These are phyloP conservation scores for Leptatherina wallacei DNA, from an alignment of 2,797 vertebrate species.

Conservation along the genomic window DNA sequence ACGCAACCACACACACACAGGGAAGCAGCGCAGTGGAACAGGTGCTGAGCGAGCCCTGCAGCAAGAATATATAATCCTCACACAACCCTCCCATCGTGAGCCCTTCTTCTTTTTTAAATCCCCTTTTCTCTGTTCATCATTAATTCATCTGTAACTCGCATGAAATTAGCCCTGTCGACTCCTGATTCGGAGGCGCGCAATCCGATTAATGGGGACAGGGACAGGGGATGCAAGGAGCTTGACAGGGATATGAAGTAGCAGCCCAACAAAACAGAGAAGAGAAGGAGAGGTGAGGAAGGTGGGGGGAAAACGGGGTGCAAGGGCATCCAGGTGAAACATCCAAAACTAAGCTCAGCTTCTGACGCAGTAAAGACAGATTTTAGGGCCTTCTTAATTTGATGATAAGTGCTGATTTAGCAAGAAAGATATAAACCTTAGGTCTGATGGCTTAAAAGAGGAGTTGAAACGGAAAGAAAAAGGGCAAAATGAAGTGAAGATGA, in stretches of 20 bases:
- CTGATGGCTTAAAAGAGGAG: slow-evolving; percentile 32
- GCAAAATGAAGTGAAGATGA: slow-evolving; percentile 19
- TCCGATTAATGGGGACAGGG: slow-evolving; percentile 71
- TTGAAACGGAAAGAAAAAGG: slow-evolving; percentile 19
- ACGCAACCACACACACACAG: slow-evolving; percentile 25
- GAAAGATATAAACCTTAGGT: slow-evolving; percentile 46
- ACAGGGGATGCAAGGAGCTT: slow-evolving; percentile 64
- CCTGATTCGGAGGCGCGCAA: slow-evolving; percentile 59
- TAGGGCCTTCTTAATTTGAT: slow-evolving; percentile 46
- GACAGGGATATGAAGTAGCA: slow-evolving; percentile 55
- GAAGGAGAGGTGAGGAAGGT: slow-evolving; percentile 10
- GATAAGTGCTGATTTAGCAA: slow-evolving; percentile 48
- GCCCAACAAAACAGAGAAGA: slow-evolving; percentile 27
- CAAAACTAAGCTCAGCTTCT: slow-evolving; percentile 24
- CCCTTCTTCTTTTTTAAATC: slow-evolving; percentile 71
- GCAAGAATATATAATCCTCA: slow-evolving; percentile 81
- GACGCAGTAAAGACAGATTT: slow-evolving; percentile 15
- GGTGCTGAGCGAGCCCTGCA: slow-evolving; percentile 70
- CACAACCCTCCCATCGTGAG: slow-evolving; percentile 70
- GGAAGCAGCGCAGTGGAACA: slow-evolving; percentile 58
- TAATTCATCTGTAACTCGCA: slow-evolving; percentile 81
- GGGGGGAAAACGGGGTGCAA: not conserved
- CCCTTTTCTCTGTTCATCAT: slow-evolving; percentile 77
- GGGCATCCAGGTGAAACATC: slow-evolving; percentile 36
- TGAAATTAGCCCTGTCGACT: slow-evolving; percentile 81